Evolutionary conservation across 2,113 vertebrate genomes (phyloP), one percentile per base, ranked within the genome.

Genomic region (Bagarius yarrelli): DNA sequence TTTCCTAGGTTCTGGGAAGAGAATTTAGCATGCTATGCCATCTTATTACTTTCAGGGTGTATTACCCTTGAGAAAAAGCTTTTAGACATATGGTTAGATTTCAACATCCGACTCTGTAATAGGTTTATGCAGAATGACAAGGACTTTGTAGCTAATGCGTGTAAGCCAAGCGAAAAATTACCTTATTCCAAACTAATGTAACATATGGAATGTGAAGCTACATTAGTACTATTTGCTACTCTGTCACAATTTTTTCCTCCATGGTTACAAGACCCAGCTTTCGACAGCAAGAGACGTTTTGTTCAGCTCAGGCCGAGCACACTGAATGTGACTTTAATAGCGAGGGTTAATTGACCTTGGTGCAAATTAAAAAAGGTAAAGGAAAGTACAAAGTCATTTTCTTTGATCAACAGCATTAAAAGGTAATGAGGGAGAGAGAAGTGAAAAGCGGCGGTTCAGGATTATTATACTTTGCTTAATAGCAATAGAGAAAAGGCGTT

Each of bases 361-460:
- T 82, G 73, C 36, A 86, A 82, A 79, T 73, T 64, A 75, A 79
- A 63, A 76, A 74, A 71, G 70, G 56, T 82, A 84, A 79, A 71
- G 63, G 78, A 50, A 77, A 81, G 56, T 60, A 69, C 61, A 76
- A 74, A 85, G 83, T 74, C 80, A 36, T 82, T 84, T 85, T 78
- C 81, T 78, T 80, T 86, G 86, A 88, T 89, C 88, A 88, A 87
- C 87, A 88, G 83, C 86, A 86, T 88, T 83, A 89, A 89, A 87
- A 73, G 88, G 81, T 85, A 88, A 90, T 88, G 82, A 87, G 87
- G 79, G 72, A 72, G 86, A 82, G 83, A 88, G 84, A 76, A 34
- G 69, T 18, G 60, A 80, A 81, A 85, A 82, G 85, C 72, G 86
- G 84, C 74, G 79, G 44, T 78, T 47, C 76, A 72, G 80, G 83